Evolutionary conservation across 2,888 invertebrate genomes (phyloP), one percentile per base, ranked within the genome.

Genomic region (Chelonus formosanus): DNA sequence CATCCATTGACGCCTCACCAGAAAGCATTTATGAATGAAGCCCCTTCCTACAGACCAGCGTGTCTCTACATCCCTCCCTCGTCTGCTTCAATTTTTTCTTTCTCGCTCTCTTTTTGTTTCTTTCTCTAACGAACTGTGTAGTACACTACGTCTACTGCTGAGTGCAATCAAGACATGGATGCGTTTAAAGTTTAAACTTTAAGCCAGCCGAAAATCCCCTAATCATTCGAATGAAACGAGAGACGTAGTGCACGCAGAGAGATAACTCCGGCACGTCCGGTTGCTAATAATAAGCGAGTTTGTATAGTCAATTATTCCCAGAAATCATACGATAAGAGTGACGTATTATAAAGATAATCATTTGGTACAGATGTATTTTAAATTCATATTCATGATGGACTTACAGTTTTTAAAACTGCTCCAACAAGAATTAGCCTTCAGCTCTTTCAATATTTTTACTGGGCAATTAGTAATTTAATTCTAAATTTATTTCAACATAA

Each of bases 1-100:
- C 78, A 80, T 82, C 81, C 82, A 82, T 82, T 82, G 82, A 82
- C 80, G 81, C 81, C 80, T 82, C 73, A 70, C 68, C 73, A 67
- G 68, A n/a, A 65, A 71, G 76, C 77, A 71, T 80, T 82, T 81
- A 81, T 82, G 82, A 82, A 82, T 82, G 82, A 81, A 81, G 67
- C 68, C 58, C 69, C 70, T 69, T 68, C 73, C 69, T 73, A 68
- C 71, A 67, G 58, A 66, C 62, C 70, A 63, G 62, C 50, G 56
- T 3, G 54, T 57, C 59, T 67, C 56, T 59, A 66, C 50, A 45
- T 50, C 56, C 65, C 40, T 64, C 65, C 53, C 67, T 63, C 63
- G n/a, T 10, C 52, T 55, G 36, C 57, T 50, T 63, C 7, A 48
- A 44, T 36, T 44, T 36, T 58, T 47, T 57, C 50, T 44, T 20